A percentile compares a stretch with the other conserved stretches of the same genome.
These are phyloP conservation scores for Ailurus styani DNA, from an alignment of 2,113 vertebrate genomes.

Conservation along the genomic window DNA sequence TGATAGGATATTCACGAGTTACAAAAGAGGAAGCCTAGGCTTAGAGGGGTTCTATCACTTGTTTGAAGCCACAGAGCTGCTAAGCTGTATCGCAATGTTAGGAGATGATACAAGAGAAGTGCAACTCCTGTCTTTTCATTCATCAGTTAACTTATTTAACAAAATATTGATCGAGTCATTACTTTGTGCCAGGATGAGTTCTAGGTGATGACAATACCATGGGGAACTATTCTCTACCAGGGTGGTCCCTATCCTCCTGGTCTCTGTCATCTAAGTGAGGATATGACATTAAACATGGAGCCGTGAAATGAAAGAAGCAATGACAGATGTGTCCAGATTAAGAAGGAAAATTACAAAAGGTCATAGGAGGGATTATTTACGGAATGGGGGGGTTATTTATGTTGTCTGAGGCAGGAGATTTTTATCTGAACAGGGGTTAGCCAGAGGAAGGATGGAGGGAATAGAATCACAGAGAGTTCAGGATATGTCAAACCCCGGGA, in stretches of 20 bases:
- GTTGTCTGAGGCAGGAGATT: not conserved
- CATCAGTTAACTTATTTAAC: not conserved
- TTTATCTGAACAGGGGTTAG: not conserved
- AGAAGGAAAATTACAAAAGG: not conserved
- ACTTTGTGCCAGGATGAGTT: not conserved
- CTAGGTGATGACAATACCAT: fast-evolving
- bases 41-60: not conserved
- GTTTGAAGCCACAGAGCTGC: not conserved
- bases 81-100: fast-evolving
- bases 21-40: not conserved
- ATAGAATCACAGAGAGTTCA: fast-evolving
- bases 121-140: not conserved
- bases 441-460: too few species aligned
- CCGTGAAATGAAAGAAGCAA: not conserved
- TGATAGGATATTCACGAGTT: not conserved
- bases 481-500: not conserved
- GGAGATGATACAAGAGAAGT: not conserved
- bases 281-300: not conserved
- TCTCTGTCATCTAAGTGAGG: not conserved
- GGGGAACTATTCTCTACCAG: fast-evolving
- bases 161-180: not conserved
- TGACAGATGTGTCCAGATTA: not conserved
- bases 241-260: not conserved
- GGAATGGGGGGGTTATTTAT: fast-evolving
- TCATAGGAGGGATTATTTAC: too few species aligned